Percentiles rank a stretch among this genome's conserved stretches.
Evolutionary conservation across 2,888 invertebrate species (phyloP).

Genomic region (Mythimna albipuncta): DNA sequence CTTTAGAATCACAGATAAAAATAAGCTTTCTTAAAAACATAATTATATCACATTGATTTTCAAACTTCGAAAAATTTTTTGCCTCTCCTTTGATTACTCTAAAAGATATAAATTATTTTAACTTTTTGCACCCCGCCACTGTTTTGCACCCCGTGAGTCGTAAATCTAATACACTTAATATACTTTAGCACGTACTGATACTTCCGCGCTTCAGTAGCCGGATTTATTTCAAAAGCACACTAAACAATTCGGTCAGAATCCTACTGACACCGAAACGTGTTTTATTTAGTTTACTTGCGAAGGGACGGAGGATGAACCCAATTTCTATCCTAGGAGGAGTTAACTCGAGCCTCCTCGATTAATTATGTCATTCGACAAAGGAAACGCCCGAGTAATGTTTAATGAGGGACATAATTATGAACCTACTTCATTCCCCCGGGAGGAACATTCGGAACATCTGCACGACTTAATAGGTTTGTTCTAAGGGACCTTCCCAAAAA

Average conservation of each 20-base stretch:
- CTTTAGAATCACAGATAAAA: too few relatives aligned
- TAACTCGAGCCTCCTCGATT: constrained; percentile 27
- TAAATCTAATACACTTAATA: constrained; percentile 14
- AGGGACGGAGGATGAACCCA: constrained; percentile 21
- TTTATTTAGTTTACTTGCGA: constrained; percentile 33
- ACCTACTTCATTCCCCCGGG: constrained; percentile 19
- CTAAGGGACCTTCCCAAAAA: not conserved
- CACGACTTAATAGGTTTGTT: constrained; percentile 12
- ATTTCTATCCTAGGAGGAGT: constrained; percentile 37
- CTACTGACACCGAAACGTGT: constrained; percentile 30
- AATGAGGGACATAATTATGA: constrained; percentile 43
- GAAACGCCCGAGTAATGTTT: constrained; percentile 40
- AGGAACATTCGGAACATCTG: constrained; percentile 32
- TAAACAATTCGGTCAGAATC: constrained; percentile 31
- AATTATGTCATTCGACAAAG: constrained; percentile 43
- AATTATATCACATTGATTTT: too few relatives aligned
- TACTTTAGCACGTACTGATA: constrained; percentile 23
- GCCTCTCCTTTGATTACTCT: too few relatives aligned
- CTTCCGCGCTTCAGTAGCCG: constrained; percentile 33
- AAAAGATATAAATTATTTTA: not conserved
- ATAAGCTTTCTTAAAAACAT: too few relatives aligned
- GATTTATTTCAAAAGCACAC: constrained; percentile 25
- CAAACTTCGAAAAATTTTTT: too few relatives aligned
- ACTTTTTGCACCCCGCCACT: not conserved
- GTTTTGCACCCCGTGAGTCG: not conserved